Evolutionary conservation across 2,797 vertebrate genomes (phyloP), one percentile per base, ranked within the genome.

Genomic region (Malacoraja senta): DNA sequence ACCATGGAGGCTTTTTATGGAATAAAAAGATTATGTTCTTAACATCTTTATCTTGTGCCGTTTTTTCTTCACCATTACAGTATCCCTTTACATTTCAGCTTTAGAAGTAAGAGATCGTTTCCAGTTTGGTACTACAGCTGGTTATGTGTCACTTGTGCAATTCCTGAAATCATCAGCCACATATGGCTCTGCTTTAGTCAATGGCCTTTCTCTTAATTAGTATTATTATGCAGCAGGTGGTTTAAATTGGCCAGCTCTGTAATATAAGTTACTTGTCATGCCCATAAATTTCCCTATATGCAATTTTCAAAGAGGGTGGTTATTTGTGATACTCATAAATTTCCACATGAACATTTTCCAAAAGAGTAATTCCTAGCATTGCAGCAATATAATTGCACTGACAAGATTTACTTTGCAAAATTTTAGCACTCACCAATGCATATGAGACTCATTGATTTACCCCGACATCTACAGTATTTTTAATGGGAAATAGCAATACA

Each of bases 321-420:
- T 88, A 88, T 88, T 88, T 92, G 90, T 92, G 71, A 76, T 76
- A 92, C 71, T 53, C 90, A 92, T 92, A 92, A 92, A 92, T 92
- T 92, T 76, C 90, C 71, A 76, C 71, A 76, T 53, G 65, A 35
- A 76, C 71, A 76, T 76, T 44, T 92, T 92, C 71, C 90, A 76
- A 92, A 76, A 76, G 74, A 13, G 38, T 74, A 71, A 92, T 44
- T 53, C 90, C 21, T 58, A 29, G 38, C 26, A 92, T 74, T 76
- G 38, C 10, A 76, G 90, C 26, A 26, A 44, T 92, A 74, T 74
- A 92, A 92, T 92, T 92, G 90, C 44, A 92, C 90, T 76, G 90
- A 92, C 90, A 92, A 92, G 71, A 92, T 92, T 92, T 92, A 92
- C 65, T 38, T 92, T 92, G 90, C 58, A 65, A n/a, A 92, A 76